phyloP scores from a whole-genome alignment of 2,888 invertebrate genomes.

The Byasa hedistus region DNA sequence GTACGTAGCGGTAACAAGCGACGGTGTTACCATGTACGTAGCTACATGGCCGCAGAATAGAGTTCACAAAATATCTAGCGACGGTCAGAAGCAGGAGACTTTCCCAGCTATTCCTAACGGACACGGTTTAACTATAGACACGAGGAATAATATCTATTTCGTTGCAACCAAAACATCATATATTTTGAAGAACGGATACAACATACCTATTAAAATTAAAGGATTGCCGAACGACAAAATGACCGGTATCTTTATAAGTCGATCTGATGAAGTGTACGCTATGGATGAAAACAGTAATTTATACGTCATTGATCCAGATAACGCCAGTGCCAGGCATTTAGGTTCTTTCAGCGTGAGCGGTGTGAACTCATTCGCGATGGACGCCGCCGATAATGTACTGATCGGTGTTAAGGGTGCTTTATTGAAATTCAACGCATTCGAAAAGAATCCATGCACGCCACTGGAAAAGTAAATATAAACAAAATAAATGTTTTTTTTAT shows the following conservation, averaged over 20 bases:
- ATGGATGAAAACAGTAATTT: slow-evolving; percentile 71
- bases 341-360: slow-evolving; percentile 59
- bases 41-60: slow-evolving; percentile 74
- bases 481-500: slow-evolving; percentile 23
- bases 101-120: slow-evolving; percentile 66
- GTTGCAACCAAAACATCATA: slow-evolving; percentile 67
- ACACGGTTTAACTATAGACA: slow-evolving; percentile 65
- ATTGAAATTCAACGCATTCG: slow-evolving; percentile 58
- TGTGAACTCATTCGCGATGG: slow-evolving; percentile 69
- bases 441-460: slow-evolving; percentile 57
- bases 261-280: slow-evolving; percentile 62
- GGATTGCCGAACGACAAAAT: slow-evolving; percentile 63
- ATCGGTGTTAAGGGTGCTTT: slow-evolving; percentile 64
- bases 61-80: slow-evolving; percentile 61
- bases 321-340: slow-evolving; percentile 53
- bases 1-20: slow-evolving; percentile 62
- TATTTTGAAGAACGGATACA: slow-evolving; percentile 53
- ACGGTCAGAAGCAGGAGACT: slow-evolving; percentile 57
- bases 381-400: slow-evolving; percentile 63
- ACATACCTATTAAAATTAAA: slow-evolving; percentile 63
- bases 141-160: slow-evolving; percentile 67
- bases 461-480: slow-evolving; percentile 44
- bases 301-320: slow-evolving; percentile 57
- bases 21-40: slow-evolving; percentile 61
- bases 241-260: slow-evolving; percentile 64